These are phyloP conservation scores for Pseudomugil tenellus DNA, from an alignment of 2,797 vertebrate species.

Conservation along the genomic window DNA sequence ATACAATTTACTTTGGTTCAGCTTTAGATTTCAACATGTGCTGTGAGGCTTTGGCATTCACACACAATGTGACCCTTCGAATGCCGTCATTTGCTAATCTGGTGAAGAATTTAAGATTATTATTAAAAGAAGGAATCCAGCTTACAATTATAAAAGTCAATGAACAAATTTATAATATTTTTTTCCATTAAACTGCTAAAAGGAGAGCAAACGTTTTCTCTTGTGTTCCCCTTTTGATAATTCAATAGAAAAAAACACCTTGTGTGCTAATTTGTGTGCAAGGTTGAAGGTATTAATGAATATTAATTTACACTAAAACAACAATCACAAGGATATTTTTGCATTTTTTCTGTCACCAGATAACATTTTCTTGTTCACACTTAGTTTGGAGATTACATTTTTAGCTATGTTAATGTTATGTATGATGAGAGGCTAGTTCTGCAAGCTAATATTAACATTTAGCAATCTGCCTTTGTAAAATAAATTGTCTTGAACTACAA, in stretches of 20 bases:
- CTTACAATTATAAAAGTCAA: not conserved
- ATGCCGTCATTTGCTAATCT: not conserved
- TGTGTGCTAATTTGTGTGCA: not conserved
- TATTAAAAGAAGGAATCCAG: not conserved
- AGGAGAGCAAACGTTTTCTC: not conserved
- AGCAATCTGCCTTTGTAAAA: not conserved
- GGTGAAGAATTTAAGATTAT: not conserved
- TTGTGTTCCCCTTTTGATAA: not conserved
- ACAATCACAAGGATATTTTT: not conserved
- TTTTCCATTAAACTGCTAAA: not conserved
- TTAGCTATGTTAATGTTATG: not conserved
- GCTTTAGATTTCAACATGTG: not conserved
- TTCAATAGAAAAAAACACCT: not conserved
- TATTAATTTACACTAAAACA: not conserved
- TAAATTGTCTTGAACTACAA: not conserved
- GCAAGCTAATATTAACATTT: not conserved
- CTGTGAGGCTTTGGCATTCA: not conserved
- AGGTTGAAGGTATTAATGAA: not conserved
- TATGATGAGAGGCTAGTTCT: not conserved
- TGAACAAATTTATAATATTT: not conserved
- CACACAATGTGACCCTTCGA: not conserved
- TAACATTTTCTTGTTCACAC: rapidly evolving
- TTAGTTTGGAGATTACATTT: not conserved
- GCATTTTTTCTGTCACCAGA: not conserved
- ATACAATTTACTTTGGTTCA: not conserved